A percentile compares a stretch with the other conserved stretches of the same genome.
phyloP scores from a whole-genome alignment of 2,797 vertebrate species.

The Smutsia gigantea region DNA sequence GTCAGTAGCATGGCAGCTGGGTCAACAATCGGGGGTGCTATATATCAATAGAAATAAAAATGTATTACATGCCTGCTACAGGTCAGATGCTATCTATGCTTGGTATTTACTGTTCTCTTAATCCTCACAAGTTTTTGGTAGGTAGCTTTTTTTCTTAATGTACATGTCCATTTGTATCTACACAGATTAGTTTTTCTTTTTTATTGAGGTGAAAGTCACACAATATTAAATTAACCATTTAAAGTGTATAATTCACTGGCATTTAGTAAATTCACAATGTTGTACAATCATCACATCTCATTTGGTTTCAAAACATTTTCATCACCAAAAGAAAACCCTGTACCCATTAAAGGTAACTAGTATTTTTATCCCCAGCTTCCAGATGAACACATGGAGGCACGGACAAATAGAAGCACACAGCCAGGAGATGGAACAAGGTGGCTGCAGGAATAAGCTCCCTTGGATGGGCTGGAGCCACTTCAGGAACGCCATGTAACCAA shows the following conservation, averaged over 20 bases:
- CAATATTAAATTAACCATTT: not conserved
- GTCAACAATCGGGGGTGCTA: not conserved
- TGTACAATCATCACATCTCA: not conserved
- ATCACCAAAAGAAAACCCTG: not conserved
- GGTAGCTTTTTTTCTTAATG: not conserved
- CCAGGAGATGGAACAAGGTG: not conserved
- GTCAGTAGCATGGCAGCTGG: not conserved
- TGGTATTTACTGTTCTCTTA: constrained; percentile 6
- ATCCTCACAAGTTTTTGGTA: not conserved
- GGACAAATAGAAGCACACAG: not conserved
- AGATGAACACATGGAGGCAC: not conserved
- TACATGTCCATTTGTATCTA: not conserved
- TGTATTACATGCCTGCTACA: not conserved
- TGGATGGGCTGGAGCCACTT: not conserved
- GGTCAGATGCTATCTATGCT: not conserved
- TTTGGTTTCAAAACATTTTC: not conserved
- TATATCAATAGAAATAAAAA: not conserved
- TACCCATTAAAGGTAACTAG: not conserved
- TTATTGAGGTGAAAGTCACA: not conserved
- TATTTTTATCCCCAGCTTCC: not conserved
- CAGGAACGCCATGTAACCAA: not conserved
- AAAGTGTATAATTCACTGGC: not conserved
- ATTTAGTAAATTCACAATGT: not conserved
- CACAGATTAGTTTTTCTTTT: not conserved
- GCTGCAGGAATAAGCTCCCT: not conserved